These are phyloP conservation scores for Ypsolopha sequella DNA, from an alignment of 2,888 invertebrate species.

Conservation along the genomic window DNA sequence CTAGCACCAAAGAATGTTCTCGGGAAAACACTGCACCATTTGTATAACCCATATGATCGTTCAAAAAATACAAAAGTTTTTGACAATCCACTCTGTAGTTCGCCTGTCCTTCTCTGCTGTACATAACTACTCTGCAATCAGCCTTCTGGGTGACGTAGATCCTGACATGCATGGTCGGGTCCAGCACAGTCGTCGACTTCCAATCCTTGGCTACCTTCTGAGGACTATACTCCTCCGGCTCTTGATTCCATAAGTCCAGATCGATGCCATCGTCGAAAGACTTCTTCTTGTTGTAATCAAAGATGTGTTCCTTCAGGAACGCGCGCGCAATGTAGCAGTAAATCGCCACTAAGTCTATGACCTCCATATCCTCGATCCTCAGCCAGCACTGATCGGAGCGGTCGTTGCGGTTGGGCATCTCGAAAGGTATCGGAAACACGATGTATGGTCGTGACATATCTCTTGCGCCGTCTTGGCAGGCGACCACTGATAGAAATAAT, in stretches of 20 bases:
- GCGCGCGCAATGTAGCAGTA: conserved; percentile 42
- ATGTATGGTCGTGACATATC: conserved; percentile 23
- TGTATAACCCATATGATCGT: conserved; percentile 12
- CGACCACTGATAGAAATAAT: neutral
- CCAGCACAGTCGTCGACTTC: conserved; percentile 42
- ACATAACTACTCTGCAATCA: conserved; percentile 48
- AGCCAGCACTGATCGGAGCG: conserved; percentile 56
- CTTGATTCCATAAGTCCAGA: conserved; percentile 48
- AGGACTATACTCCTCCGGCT: conserved; percentile 23
- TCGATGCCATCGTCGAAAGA: conserved; percentile 50
- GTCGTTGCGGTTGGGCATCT: conserved; percentile 51
- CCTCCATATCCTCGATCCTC: conserved; percentile 47
- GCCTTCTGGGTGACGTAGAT: conserved; percentile 49
- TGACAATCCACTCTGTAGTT: conserved; percentile 52
- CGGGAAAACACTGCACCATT: neutral
- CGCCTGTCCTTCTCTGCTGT: conserved; percentile 44
- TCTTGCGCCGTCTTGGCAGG: conserved; percentile 15
- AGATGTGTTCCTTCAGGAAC: conserved; percentile 42
- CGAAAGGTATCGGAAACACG: conserved; percentile 45
- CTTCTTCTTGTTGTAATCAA: conserved; percentile 49
- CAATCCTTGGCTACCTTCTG: conserved; percentile 34
- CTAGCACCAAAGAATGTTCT: neutral
- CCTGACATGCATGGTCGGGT: conserved; percentile 40
- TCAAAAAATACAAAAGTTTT: conserved; percentile 44
- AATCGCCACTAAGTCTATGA: conserved; percentile 42